Base-by-base conservation (phyloP, 2,888 invertebrate species). In the Autographa pulchrina region DNA sequence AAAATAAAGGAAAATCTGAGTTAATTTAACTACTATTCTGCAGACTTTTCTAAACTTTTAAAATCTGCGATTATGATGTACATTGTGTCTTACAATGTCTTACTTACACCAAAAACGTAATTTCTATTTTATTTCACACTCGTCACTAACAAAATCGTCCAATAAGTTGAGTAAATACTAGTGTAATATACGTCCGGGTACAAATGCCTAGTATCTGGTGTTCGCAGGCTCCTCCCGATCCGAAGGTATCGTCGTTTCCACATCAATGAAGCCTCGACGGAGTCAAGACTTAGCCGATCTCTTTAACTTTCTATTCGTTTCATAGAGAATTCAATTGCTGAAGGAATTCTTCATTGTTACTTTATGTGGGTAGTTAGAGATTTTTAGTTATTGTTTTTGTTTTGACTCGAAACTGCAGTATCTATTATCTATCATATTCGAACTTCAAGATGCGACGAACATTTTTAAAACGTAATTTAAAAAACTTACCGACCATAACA, bases 241-340 rank as follows among this genome's bases (percentile, higher is more conserved):
- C 76, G 65, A 69, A 65, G 70, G 69, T 82, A 85, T 85, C 84
- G 72, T 65, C 75, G 72, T 76, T 81, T 85, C 77, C 82, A 77
- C 84, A 85, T 77, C 86, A 80, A 73, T 74, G 68, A 62, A 73
- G 67, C 64, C 67, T 79, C 68, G 54, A 56, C 74, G 69, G 79
- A 70, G 66, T 73, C 41, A 58, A 62, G 70, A 78, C 74, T 77
- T 79, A 71, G 62, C 68, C 58, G 65, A 80, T 76, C 77, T 69
- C 70, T 80, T 80, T 65, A 74, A 69, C 70, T 74, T 72, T 61
- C 73, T 79, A 79, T 82, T 78, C 67, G n/a, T 62, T 70, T 77
- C 67, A 66, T 59, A 43, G 16, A 54, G 32, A 48, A 8, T 48
- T 25, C 54, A 18, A 20, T 54, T 54, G 25, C 0, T 20, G 20